These are phyloP conservation scores for Remorina albescens DNA, from an alignment of 2,797 vertebrate species.

Conservation along the genomic window DNA sequence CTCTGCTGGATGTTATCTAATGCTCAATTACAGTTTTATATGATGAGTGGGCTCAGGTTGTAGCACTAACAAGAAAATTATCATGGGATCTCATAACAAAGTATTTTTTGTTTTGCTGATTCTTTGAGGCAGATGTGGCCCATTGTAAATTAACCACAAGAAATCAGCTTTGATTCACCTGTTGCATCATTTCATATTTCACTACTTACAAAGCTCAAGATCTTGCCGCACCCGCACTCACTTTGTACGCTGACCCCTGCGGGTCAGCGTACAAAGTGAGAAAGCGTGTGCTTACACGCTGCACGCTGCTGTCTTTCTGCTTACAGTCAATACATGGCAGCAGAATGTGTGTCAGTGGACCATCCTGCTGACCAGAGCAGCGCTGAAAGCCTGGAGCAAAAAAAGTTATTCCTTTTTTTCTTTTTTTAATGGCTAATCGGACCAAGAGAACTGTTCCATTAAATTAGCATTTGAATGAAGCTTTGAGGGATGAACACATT, in stretches of 20 bases:
- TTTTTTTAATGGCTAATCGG: conserved; percentile 32
- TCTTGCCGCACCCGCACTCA: neutral
- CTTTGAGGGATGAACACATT: conserved; percentile 70
- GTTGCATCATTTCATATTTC: neutral
- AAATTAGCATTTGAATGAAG: conserved; percentile 71
- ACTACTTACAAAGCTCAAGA: neutral
- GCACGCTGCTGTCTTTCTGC: conserved; percentile 2
- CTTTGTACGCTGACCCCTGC: no score
- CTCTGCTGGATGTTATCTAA: neutral
- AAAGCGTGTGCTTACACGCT: neutral
- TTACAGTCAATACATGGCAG: conserved; percentile 23
- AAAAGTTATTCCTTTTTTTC: conserved; percentile 41
- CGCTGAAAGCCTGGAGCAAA: conserved; percentile 37
- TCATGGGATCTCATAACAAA: neutral
- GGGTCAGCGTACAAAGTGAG: conserved; percentile 26
- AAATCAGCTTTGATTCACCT: neutral
- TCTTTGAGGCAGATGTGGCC: neutral
- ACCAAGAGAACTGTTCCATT: conserved; percentile 59
- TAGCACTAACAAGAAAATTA: neutral
- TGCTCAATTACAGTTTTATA: neutral
- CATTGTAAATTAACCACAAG: neutral
- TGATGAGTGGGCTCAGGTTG: neutral
- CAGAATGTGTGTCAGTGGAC: conserved; percentile 79
- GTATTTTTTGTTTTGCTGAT: neutral
- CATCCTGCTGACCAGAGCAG: conserved; percentile 59